These are phyloP conservation scores for Nysson spinosus DNA, from an alignment of 2,888 invertebrate species.

Conservation along the genomic window DNA sequence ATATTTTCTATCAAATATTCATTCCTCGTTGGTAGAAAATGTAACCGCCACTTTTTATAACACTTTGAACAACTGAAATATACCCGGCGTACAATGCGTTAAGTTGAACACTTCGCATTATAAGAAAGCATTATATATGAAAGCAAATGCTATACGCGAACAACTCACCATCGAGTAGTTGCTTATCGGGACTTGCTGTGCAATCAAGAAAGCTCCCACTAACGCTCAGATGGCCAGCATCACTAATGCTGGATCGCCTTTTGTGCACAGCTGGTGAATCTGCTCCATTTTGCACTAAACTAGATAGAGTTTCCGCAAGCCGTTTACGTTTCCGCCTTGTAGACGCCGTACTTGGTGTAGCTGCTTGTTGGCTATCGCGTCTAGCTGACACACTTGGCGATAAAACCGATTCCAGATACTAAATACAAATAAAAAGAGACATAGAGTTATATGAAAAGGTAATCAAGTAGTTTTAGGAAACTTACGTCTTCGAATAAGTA, in stretches of 20 bases:
- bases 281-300: conserved; percentile 79
- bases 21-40: no score
- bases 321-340: conserved; percentile 90
- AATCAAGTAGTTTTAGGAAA: conserved; percentile 58
- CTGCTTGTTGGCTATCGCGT: conserved; percentile 80
- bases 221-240: conserved; percentile 89
- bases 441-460: conserved; percentile 8
- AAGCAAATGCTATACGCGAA: conserved; percentile 2
- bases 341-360: conserved; percentile 78
- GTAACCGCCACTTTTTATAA: no score
- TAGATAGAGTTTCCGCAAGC: conserved; percentile 81
- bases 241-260: conserved; percentile 91
- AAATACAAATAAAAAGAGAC: conserved; percentile 31
- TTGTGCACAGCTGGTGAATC: conserved; percentile 83
- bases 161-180: conserved; percentile 72
- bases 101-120: no score
- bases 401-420: conserved; percentile 79
- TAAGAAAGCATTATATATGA: background rate
- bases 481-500: conserved; percentile 92
- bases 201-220: conserved; percentile 94
- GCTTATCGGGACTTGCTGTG: conserved; percentile 89
- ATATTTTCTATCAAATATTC: no score
- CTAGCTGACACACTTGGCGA: conserved; percentile 78
- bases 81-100: no score
- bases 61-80: no score